phyloP scores from a whole-genome alignment of 2,888 invertebrate genomes.

The Rhodophaea formosa region DNA sequence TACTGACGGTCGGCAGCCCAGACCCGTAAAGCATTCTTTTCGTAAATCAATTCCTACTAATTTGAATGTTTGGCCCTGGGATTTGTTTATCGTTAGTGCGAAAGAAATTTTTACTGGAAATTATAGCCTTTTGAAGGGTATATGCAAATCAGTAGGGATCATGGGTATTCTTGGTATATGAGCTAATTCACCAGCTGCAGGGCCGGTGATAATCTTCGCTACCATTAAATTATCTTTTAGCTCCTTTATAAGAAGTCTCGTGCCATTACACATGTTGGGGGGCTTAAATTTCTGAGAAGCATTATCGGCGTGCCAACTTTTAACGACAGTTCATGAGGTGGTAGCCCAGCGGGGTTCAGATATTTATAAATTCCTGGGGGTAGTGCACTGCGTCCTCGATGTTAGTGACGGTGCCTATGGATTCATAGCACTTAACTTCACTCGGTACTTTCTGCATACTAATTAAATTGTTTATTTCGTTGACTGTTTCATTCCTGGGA shows the following conservation, averaged over 20 bases:
- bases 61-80: constrained; percentile 19
- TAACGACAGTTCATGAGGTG: too few relatives aligned
- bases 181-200: constrained; percentile 31
- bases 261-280: constrained; percentile 15
- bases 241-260: constrained; percentile 21
- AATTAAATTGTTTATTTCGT: too few relatives aligned
- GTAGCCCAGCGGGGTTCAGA: too few relatives aligned
- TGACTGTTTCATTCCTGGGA: too few relatives aligned
- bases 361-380: too few relatives aligned
- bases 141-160: constrained; percentile 22
- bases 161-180: constrained; percentile 31
- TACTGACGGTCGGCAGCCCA: constrained; percentile 6
- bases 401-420: too few relatives aligned
- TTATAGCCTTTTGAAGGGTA: constrained; percentile 35
- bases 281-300: too few relatives aligned
- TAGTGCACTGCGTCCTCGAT: too few relatives aligned
- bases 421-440: too few relatives aligned
- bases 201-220: constrained; percentile 21
- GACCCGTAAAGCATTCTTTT: constrained; percentile 19
- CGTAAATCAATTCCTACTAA: constrained; percentile 20
- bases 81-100: constrained; percentile 18
- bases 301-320: too few relatives aligned
- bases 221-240: constrained; percentile 23
- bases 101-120: constrained; percentile 34
- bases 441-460: too few relatives aligned